Evolutionary conservation across 2,113 vertebrate genomes (phyloP), one percentile per base, ranked within the genome.

Genomic region (Corydoras maculifer): DNA sequence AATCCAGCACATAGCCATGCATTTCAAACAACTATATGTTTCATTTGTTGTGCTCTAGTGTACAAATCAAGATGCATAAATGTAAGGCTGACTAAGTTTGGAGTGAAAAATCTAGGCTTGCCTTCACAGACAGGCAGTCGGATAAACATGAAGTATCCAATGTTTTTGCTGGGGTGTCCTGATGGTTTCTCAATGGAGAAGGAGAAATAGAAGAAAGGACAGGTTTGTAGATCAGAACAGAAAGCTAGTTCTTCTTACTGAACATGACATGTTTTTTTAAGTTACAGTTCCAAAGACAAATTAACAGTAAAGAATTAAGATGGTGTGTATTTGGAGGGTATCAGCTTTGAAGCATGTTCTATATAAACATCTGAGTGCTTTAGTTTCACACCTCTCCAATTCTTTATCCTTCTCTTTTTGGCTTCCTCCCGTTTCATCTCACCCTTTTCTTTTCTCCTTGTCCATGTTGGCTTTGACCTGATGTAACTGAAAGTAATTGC

Each of bases 401-500:
- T 25, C 18, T 25, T 25, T 25, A 25, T 25, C 18, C 18, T 86
- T 85, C 86, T 84, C 86, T 86, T 83, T 43, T 60, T 13, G 48
- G 9, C 48, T 57, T 15, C 53, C 62, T 43, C 11, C 29, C 29
- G n/a, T n/a, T 55, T 12, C 9, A 13, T 62, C 67, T 66, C 68
- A 25, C 64, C 15, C 31, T 76, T 53, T 58, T 68, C 18, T 58
- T 77, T 68, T 66, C 65, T 78, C 80, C 79, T 82, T 86, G 84
- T 82, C 74, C 83, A 62, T 73, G 74, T 64, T 71, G 69, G 80
- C 80, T 85, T 84, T 88, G 87, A 90, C 87, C 86, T 79, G 80
- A 85, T 83, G 86, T 84, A 85, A 84, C 83, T 62, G 80, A 88
- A 90, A 90, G 90, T 90, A 90, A 90, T 90, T 90, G 89, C 75